A percentile compares a stretch with the other conserved stretches of the same genome.
These are phyloP conservation scores for Cnemophilus loriae DNA, from an alignment of 2,113 vertebrate genomes.

Conservation along the genomic window DNA sequence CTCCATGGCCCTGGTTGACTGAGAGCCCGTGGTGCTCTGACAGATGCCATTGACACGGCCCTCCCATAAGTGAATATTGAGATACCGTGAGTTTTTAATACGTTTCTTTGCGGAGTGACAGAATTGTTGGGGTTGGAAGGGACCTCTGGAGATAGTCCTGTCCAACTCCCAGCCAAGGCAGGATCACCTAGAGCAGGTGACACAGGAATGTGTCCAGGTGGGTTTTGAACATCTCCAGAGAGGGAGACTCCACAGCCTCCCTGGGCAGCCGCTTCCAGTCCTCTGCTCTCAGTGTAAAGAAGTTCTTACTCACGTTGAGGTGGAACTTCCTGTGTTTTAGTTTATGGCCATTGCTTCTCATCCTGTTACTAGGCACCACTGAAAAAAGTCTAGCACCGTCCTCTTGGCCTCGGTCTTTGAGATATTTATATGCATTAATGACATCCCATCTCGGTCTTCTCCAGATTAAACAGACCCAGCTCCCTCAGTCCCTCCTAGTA, in stretches of 20 bases:
- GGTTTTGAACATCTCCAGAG: neutral
- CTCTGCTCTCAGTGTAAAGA: neutral
- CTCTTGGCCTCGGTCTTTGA: neutral
- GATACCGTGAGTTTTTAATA: accelerated
- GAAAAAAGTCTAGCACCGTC: neutral
- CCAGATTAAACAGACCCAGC: neutral
- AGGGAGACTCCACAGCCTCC: too few relatives aligned
- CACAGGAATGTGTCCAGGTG: neutral
- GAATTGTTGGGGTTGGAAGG: neutral
- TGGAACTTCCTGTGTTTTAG: neutral
- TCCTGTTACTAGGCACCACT: neutral
- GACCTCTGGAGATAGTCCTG: neutral
- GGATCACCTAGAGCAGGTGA: neutral
- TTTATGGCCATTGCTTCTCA: neutral
- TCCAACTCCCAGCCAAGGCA: neutral
- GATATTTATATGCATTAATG: neutral
- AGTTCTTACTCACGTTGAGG: neutral
- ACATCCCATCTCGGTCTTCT: neutral
- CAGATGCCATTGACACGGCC: neutral
- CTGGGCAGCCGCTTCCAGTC: neutral
- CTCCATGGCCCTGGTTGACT: too few relatives aligned
- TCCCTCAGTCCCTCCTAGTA: neutral
- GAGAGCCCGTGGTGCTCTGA: neutral
- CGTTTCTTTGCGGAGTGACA: neutral
- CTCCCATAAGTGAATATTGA: neutral